phyloP scores from a whole-genome alignment of 1,140 invertebrate genomes.

The Magallana ariakensis region DNA sequence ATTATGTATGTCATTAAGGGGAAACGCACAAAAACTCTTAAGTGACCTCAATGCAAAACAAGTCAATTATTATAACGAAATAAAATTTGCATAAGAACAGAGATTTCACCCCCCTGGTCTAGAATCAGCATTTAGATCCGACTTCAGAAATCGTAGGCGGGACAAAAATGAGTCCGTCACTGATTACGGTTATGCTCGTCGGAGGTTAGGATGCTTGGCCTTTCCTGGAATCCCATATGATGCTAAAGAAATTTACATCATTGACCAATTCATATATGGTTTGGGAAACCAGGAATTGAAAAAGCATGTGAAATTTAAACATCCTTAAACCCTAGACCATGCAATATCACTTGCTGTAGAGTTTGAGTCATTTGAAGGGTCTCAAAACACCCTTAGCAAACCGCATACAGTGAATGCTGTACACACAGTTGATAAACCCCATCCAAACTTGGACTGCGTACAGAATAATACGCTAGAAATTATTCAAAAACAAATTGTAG shows the following conservation, averaged over 20 bases:
- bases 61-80: constrained; percentile 28
- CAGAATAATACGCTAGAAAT: constrained; percentile 5
- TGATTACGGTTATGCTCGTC: constrained; percentile 44
- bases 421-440: background rate
- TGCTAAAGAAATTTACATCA: constrained; percentile 44
- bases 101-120: constrained; percentile 51
- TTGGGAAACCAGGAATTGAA: constrained; percentile 38
- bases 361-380: constrained; percentile 46
- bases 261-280: constrained; percentile 48
- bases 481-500: background rate
- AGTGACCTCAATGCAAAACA: constrained; percentile 37
- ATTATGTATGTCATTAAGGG: constrained; percentile 47
- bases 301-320: constrained; percentile 45
- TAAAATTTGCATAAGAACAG: constrained; percentile 5
- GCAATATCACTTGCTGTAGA: constrained; percentile 49
- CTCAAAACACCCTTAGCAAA: constrained; percentile 1
- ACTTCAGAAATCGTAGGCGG: constrained; percentile 46
- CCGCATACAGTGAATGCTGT: background rate
- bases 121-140: constrained; percentile 49
- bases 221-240: constrained; percentile 31
- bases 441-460: background rate
- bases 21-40: constrained; percentile 48
- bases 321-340: constrained; percentile 39
- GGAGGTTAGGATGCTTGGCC: constrained; percentile 18
- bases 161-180: constrained; percentile 4